Evolutionary conservation across 2,113 vertebrate species (phyloP).

Genomic region (Pelmatolapia mariae): DNA sequence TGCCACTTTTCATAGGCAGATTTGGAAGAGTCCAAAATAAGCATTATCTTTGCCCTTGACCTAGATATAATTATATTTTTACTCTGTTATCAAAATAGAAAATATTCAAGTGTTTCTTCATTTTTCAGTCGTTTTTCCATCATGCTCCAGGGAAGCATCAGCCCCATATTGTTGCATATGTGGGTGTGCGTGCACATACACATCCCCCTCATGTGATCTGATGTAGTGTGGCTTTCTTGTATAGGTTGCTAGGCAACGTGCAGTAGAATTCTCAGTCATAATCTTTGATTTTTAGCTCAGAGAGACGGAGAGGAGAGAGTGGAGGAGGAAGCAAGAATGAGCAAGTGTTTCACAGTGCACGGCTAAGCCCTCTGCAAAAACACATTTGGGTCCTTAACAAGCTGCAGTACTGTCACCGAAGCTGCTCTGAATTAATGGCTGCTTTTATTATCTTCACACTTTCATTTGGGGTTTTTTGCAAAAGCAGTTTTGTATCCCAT

Average conservation of each 20-base stretch:
- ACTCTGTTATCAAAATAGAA: not conserved
- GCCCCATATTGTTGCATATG: constrained; percentile 15
- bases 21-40: not conserved
- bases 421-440: not conserved
- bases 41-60: not conserved
- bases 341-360: constrained; percentile 14
- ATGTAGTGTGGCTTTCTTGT: constrained; percentile 66
- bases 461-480: not conserved
- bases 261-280: constrained; percentile 54
- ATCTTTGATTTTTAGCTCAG: constrained; percentile 60
- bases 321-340: constrained; percentile 27
- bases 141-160: constrained; percentile 13
- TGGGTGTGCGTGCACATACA: constrained; percentile 27
- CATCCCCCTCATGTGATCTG: constrained; percentile 49
- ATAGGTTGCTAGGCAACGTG: constrained; percentile 72
- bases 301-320: constrained; percentile 31
- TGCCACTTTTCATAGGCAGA: not conserved
- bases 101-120: not conserved
- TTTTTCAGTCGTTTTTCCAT: not conserved
- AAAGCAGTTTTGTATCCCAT: not conserved
- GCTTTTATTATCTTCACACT: not conserved
- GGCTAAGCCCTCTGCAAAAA: not conserved
- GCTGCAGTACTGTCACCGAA: not conserved
- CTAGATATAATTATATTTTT: not conserved
- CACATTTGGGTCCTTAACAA: not conserved